Percentiles rank a stretch among this genome's conserved stretches.
phyloP scores from a whole-genome alignment of 2,888 invertebrate genomes.

The Clistopyga incitator region DNA sequence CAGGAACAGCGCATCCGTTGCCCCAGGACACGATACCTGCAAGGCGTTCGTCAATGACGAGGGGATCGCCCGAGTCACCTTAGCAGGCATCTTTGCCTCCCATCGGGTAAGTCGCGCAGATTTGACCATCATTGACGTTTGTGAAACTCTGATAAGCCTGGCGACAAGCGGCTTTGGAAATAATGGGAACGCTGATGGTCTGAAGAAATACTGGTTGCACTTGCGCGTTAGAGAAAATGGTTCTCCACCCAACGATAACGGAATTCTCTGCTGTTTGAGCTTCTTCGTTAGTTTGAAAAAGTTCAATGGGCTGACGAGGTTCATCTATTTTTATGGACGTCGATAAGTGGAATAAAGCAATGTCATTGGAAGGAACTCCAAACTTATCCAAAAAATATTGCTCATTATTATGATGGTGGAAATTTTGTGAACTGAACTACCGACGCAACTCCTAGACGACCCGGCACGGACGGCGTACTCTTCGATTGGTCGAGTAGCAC shows the following conservation, averaged over 20 bases:
- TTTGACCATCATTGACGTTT: slow-evolving; percentile 79
- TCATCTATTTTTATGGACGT: slow-evolving; percentile 79
- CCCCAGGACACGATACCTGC: slow-evolving; percentile 84
- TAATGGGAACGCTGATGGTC: slow-evolving; percentile 86
- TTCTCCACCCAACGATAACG: slow-evolving; percentile 76
- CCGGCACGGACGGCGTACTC: slow-evolving; percentile 84
- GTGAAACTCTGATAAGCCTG: slow-evolving; percentile 82
- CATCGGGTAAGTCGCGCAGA: slow-evolving; percentile 86
- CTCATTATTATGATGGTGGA: slow-evolving; percentile 84
- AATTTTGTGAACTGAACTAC: slow-evolving; percentile 85
- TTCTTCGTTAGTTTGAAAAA: slow-evolving; percentile 72
- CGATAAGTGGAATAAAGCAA: slow-evolving; percentile 85
- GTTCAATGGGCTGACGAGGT: slow-evolving; percentile 31
- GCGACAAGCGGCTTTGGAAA: slow-evolving; percentile 85
- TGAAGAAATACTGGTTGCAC: slow-evolving; percentile 80
- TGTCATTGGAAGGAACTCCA: slow-evolving; percentile 83
- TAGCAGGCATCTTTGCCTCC: slow-evolving; percentile 85
- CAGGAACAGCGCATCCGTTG: slow-evolving; percentile 85
- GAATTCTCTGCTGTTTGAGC: slow-evolving; percentile 50
- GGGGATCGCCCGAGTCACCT: slow-evolving; percentile 79
- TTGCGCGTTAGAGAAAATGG: slow-evolving; percentile 34
- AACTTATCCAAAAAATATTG: slow-evolving; percentile 83
- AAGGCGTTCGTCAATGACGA: slow-evolving; percentile 70
- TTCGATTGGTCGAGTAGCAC: slow-evolving; percentile 81
- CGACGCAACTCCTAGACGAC: slow-evolving; percentile 84